Percentiles rank a stretch among this genome's conserved stretches.
Evolutionary conservation across 2,113 vertebrate species (phyloP).

Genomic region (Scartelaos histophorus): DNA sequence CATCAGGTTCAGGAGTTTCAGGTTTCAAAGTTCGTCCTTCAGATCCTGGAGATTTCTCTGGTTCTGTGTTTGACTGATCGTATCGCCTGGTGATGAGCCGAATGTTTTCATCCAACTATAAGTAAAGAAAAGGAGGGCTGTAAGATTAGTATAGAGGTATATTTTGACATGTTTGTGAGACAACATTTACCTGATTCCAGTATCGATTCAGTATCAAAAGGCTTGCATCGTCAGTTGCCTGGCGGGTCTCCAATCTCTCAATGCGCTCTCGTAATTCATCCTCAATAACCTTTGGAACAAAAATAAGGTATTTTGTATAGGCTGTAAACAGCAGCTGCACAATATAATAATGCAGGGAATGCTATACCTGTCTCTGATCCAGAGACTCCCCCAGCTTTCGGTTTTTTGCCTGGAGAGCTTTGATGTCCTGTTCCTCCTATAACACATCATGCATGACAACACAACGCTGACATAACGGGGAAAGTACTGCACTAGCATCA

Average conservation of each 20-base stretch:
- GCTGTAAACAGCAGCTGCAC: not conserved
- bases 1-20: conserved; percentile 89
- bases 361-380: conserved; percentile 85
- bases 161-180: not conserved
- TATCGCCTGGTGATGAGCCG: conserved; percentile 85
- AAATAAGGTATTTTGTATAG: not conserved
- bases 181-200: conserved; percentile 89
- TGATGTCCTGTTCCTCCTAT: conserved; percentile 96
- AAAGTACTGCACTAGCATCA: not conserved
- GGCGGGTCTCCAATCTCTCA: conserved; percentile 91
- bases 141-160: not conserved
- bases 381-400: conserved; percentile 91
- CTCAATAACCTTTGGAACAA: conserved; percentile 83
- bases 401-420: conserved; percentile 93
- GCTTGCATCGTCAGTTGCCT: conserved; percentile 95
- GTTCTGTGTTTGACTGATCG: conserved; percentile 80
- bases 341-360: not conserved
- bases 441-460: not conserved
- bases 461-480: not conserved
- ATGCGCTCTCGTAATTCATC: conserved; percentile 94
- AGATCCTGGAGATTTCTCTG: conserved; percentile 80
- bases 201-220: conserved; percentile 94
- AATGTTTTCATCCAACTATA: conserved; percentile 93
- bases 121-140: not conserved
- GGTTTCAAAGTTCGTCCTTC: conserved; percentile 81